phyloP scores from a whole-genome alignment of 2,888 invertebrate species.

The Psylliodes chrysocephalus region DNA sequence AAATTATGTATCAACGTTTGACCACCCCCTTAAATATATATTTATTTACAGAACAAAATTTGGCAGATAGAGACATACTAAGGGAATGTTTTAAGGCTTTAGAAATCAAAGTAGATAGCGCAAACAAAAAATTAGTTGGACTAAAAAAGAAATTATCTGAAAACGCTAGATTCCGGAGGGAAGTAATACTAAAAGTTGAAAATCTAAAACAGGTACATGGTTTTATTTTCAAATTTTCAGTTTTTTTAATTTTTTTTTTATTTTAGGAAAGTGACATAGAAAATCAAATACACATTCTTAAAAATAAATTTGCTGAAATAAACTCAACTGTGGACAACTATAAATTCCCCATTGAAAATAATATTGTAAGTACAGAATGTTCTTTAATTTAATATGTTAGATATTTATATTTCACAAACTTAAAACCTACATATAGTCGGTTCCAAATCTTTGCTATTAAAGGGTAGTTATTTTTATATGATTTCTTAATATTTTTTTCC shows the following conservation, averaged over 20 bases:
- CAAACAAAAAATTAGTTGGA: conserved; percentile 40
- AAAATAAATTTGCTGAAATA: conserved; percentile 27
- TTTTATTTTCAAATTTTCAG: not conserved
- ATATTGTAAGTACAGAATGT: conserved; percentile 39
- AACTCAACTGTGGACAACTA: conserved; percentile 26
- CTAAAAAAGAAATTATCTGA: conserved; percentile 14
- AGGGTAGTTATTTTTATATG: not conserved
- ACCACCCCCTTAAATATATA: conserved; percentile 30
- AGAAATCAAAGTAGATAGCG: conserved; percentile 42
- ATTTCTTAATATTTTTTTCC: conserved; percentile 12
- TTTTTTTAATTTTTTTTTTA: not conserved
- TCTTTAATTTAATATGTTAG: too few species aligned
- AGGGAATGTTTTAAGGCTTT: conserved; percentile 49
- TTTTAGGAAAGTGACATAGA: conserved; percentile 37
- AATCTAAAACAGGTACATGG: not conserved
- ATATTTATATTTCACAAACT: too few species aligned
- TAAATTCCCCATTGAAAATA: conserved; percentile 13
- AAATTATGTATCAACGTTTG: too few species aligned
- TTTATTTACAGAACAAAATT: conserved; percentile 40
- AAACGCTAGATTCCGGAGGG: not conserved
- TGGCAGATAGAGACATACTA: conserved; percentile 40
- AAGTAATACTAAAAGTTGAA: conserved; percentile 15
- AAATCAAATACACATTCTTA: conserved; percentile 31
- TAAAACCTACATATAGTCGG: too few species aligned
- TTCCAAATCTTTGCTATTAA: too few species aligned